Evolutionary conservation across 2,888 invertebrate genomes (phyloP), one percentile per base, ranked within the genome.

Genomic region (Drosophila pullipes): DNA sequence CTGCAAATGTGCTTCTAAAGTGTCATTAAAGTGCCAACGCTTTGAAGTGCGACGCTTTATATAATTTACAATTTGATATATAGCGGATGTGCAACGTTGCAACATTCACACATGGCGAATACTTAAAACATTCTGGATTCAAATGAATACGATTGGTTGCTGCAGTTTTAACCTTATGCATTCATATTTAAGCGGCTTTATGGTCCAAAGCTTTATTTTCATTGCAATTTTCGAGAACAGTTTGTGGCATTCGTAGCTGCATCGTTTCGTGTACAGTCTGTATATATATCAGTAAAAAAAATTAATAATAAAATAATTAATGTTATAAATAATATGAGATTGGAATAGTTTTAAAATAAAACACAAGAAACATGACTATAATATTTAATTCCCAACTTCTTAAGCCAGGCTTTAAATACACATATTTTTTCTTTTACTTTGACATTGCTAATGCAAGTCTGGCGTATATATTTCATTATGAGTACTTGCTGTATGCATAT

Each of bases 71-170:
- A 65, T 49, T 50, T 78, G 62, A 71, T 81, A 78, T 73, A 84
- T 78, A 75, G 67, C 84, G 69, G 66, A 83, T 86, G 81, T 75
- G 67, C 78, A 67, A 39, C 57, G 63, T 69, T 22, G 35, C 39
- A 13, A 18, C 13, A 16, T 18, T 60, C n/a, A 13, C 25, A 13
- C 13, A 47, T 18, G 50, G 28, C 50, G 52, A 22, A 30, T 13
- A n/a, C 30, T 16, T 9, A 16, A n/a, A 33, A 55, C 22, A 41
- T 41, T 33, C 22, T 50, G 16, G 18, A 22, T 22, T 49, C 9
- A 35, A 49, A n/a, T 31, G 16, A 35, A 35, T 35, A 18, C 35
- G 18, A 49, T 47, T 49, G 33, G 28, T 11, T 47, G 22, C 10
- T 44, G 18, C 41, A 30, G n/a, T 30, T 41, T 22, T 6, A 63